These are phyloP conservation scores for Caenorhabditis parvicauda DNA, from an alignment of 2,888 invertebrate genomes.

Conservation along the genomic window DNA sequence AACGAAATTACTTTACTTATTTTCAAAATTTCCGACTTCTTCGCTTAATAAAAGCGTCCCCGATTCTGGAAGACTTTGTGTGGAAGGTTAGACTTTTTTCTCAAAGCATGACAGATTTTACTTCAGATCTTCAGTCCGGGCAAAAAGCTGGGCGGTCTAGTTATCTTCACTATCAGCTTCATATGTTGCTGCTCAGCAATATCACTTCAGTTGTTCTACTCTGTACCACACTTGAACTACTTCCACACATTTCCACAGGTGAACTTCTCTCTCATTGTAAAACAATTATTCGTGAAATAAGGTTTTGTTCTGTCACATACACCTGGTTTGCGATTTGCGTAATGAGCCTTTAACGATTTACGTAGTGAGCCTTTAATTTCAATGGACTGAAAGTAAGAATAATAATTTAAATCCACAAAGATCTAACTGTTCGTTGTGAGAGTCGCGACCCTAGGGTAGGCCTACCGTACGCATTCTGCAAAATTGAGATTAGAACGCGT, in stretches of 20 bases:
- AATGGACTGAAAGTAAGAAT: too few relatives aligned
- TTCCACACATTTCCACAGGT: constrained; percentile 97
- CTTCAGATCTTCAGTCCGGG: constrained; percentile 76
- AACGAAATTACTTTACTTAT: constrained; percentile 83
- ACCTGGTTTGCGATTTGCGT: too few relatives aligned
- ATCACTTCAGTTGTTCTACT: constrained; percentile 97
- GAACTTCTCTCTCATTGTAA: background rate
- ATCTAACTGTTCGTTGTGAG: too few relatives aligned
- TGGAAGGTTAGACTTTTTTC: constrained; percentile 65
- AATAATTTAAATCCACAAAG: too few relatives aligned
- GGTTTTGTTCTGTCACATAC: too few relatives aligned
- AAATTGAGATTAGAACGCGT: too few relatives aligned
- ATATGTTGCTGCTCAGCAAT: constrained; percentile 96
- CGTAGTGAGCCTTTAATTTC: too few relatives aligned
- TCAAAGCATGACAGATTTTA: constrained; percentile 58
- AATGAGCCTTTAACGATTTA: too few relatives aligned
- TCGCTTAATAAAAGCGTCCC: constrained; percentile 93
- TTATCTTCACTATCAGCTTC: constrained; percentile 98
- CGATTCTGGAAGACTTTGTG: constrained; percentile 91
- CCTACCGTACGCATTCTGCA: too few relatives aligned
- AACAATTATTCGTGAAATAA: background rate
- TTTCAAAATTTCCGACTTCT: constrained; percentile 78
- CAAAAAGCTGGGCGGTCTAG: constrained; percentile 93
- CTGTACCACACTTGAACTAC: constrained; percentile 86
- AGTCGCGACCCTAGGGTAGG: too few relatives aligned